Percentiles rank a stretch among this genome's conserved stretches.
These are phyloP conservation scores for Keiferia lycopersicella DNA, from an alignment of 2,888 invertebrate species.

Conservation along the genomic window DNA sequence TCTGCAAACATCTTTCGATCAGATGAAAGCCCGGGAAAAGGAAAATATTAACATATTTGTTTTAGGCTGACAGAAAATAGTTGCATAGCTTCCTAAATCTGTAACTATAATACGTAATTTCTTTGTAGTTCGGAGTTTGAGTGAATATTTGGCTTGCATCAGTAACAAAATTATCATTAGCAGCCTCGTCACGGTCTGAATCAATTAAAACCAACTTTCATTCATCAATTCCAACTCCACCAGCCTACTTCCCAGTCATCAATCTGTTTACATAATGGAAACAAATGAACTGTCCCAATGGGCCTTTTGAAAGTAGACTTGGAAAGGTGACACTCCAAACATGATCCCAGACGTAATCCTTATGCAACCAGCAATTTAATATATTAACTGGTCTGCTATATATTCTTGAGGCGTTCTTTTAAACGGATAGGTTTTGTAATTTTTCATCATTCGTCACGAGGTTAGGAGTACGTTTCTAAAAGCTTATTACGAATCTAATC, in stretches of 20 bases:
- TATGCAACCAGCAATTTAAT: slow-evolving; percentile 46
- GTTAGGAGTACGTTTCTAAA: background rate
- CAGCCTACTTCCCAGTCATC: slow-evolving; percentile 35
- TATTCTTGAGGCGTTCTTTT: slow-evolving; percentile 14
- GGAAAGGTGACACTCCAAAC: slow-evolving; percentile 46
- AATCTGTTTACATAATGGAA: slow-evolving; percentile 50
- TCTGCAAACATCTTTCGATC: no score
- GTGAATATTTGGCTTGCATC: background rate
- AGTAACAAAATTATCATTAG: background rate
- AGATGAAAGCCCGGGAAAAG: no score
- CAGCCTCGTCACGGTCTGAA: background rate
- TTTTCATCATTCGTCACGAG: background rate
- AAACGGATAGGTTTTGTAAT: background rate
- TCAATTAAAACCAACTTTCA: slow-evolving; percentile 1
- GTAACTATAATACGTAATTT: no score
- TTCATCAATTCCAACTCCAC: background rate
- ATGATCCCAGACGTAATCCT: slow-evolving; percentile 39
- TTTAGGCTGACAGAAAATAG: background rate
- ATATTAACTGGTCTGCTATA: slow-evolving; percentile 25
- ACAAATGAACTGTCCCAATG: slow-evolving; percentile 35
- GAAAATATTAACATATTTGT: no score
- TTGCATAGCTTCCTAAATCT: background rate
- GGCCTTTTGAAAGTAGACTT: slow-evolving; percentile 33
- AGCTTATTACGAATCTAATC: slow-evolving; percentile 5
- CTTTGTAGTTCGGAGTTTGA: background rate